phyloP scores from a whole-genome alignment of 2,888 invertebrate genomes.

The Eutolmus rufibarbis region DNA sequence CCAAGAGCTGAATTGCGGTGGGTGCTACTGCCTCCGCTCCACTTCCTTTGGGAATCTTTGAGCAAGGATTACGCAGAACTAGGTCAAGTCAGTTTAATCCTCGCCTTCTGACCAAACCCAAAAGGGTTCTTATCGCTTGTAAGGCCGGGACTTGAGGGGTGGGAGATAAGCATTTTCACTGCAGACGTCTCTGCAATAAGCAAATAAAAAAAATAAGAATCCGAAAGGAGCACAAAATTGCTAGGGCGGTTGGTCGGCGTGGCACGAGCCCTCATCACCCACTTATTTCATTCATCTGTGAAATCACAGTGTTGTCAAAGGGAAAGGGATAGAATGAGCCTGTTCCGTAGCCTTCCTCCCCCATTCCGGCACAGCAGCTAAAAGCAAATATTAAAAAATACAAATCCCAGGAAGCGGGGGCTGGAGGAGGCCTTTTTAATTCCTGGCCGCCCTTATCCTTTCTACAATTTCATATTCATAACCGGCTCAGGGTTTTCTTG shows the following conservation, averaged over 20 bases:
- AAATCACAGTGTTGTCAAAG: constrained; percentile 17
- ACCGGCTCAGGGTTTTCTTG: not conserved
- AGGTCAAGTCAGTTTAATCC: constrained; percentile 35
- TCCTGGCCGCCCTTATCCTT: not conserved
- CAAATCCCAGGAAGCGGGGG: not conserved
- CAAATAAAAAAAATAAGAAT: not conserved
- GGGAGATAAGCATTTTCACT: constrained; percentile 14
- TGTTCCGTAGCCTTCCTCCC: not conserved
- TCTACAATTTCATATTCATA: constrained; percentile 19
- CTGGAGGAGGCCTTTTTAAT: not conserved
- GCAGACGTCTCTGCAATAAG: constrained; percentile 15
- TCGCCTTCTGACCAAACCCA: constrained; percentile 4
- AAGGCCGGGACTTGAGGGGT: not conserved
- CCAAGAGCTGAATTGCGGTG: not conserved
- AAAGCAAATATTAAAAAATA: constrained; percentile 24
- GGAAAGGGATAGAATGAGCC: not conserved
- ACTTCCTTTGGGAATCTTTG: not conserved
- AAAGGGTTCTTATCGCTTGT: constrained; percentile 29
- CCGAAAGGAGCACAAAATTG: not conserved
- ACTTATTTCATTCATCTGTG: constrained; percentile 34
- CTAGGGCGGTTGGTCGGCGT: not conserved
- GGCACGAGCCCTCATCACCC: constrained; percentile 14
- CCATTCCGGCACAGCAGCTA: not conserved
- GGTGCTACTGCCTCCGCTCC: not conserved
- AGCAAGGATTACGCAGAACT: constrained; percentile 12